phyloP scores from a whole-genome alignment of 1,140 invertebrate genomes.

The Lethrus apterus region DNA sequence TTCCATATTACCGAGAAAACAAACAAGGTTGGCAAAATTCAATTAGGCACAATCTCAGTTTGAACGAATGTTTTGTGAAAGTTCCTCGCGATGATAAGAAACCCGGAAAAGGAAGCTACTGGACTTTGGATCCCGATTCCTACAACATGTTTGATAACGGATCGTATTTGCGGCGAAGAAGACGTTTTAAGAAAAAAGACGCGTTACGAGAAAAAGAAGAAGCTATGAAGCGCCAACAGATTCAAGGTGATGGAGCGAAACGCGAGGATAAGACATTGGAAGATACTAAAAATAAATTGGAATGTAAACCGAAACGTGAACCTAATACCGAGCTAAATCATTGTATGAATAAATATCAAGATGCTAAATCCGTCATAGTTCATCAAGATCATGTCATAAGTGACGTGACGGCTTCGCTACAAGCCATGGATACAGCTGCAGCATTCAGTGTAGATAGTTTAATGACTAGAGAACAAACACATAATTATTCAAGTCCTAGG shows the following conservation, averaged over 20 bases:
- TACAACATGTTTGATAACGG: slow-evolving; percentile 99
- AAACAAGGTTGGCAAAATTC: slow-evolving; percentile 95
- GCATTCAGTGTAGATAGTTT: slow-evolving; percentile 49
- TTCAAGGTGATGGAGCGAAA: slow-evolving; percentile 42
- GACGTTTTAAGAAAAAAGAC: slow-evolving; percentile 96
- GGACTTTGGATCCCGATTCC: slow-evolving; percentile 93
- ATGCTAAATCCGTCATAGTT: slow-evolving; percentile 39
- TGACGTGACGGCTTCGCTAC: slow-evolving; percentile 41
- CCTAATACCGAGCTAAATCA: slow-evolving; percentile 48
- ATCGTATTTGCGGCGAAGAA: slow-evolving; percentile 80
- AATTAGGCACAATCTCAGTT: slow-evolving; percentile 90
- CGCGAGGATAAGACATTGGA: slow-evolving; percentile 46
- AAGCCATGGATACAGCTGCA: slow-evolving; percentile 41
- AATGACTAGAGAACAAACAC: slow-evolving; percentile 41
- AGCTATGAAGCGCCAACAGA: slow-evolving; percentile 70
- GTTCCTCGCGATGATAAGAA: slow-evolving; percentile 87
- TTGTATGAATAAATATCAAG: slow-evolving; percentile 39
- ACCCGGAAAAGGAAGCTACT: slow-evolving; percentile 94
- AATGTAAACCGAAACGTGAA: slow-evolving; percentile 57
- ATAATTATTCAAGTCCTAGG: slow-evolving; percentile 43
- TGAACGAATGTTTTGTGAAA: slow-evolving; percentile 99
- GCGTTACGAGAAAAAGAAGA: slow-evolving; percentile 82
- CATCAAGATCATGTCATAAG: slow-evolving; percentile 45
- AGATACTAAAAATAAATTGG: slow-evolving; percentile 43
- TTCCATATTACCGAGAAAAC: slow-evolving; percentile 96